Evolutionary conservation across 2,888 invertebrate genomes (phyloP).

Genomic region (Hydrotaea diabolus): DNA sequence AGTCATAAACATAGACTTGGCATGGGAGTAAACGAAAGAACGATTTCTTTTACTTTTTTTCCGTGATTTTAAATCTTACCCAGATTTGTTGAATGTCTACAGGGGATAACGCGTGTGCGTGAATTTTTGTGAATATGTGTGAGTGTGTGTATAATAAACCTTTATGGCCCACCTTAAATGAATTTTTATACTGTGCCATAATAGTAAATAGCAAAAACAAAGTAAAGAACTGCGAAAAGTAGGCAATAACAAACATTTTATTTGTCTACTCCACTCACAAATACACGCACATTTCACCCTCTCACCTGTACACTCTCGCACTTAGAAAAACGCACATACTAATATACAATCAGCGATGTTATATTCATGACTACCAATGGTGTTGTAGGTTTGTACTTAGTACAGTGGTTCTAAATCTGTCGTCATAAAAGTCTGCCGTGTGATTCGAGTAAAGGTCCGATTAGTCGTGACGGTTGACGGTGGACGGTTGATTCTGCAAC

Average conservation of each 20-base stretch:
- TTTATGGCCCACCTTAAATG: slow-evolving; percentile 31
- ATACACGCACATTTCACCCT: not conserved
- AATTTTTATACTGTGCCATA: slow-evolving; percentile 37
- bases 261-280: slow-evolving; percentile 10
- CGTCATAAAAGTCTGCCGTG: too few species aligned
- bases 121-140: not conserved
- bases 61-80: not conserved
- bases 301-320: not conserved
- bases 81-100: slow-evolving; percentile 20
- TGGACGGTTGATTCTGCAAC: too few species aligned
- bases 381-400: not conserved
- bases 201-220: slow-evolving; percentile 39
- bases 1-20: slow-evolving; percentile 15
- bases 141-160: slow-evolving; percentile 33
- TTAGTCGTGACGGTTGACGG: too few species aligned
- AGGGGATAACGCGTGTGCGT: not conserved
- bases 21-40: not conserved
- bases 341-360: slow-evolving; percentile 50
- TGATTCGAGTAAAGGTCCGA: too few species aligned
- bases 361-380: slow-evolving; percentile 56
- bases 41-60: slow-evolving; percentile 1
- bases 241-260: slow-evolving; percentile 42
- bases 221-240: slow-evolving; percentile 31
- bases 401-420: too few species aligned
- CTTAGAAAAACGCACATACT: not conserved